These are phyloP conservation scores for Agonopterix subpropinquella DNA, from an alignment of 2,888 invertebrate species.

Conservation along the genomic window DNA sequence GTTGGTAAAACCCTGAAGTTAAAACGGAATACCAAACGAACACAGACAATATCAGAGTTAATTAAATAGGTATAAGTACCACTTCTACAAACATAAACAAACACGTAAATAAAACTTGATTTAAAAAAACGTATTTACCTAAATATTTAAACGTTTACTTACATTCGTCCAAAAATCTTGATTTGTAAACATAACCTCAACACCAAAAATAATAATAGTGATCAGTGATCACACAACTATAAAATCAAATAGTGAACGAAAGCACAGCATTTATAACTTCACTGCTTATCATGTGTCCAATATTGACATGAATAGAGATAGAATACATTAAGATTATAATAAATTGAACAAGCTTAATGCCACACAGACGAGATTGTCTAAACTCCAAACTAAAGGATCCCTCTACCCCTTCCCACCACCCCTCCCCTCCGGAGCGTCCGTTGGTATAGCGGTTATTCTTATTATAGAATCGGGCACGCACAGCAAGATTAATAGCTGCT, in stretches of 20 bases:
- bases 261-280: neutral
- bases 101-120: neutral
- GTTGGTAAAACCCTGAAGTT: too few relatives aligned
- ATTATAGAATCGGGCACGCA: slow-evolving; percentile 38
- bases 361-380: slow-evolving; percentile 1
- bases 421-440: slow-evolving; percentile 34
- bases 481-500: neutral
- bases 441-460: slow-evolving; percentile 49
- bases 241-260: slow-evolving; percentile 1
- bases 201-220: slow-evolving; percentile 2
- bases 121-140: neutral
- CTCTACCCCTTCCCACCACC: slow-evolving; percentile 18
- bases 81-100: too few relatives aligned
- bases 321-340: slow-evolving; percentile 3
- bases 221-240: neutral
- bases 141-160: slow-evolving; percentile 21
- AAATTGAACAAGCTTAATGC: slow-evolving; percentile 1
- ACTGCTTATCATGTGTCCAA: neutral
- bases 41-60: too few relatives aligned
- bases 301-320: neutral
- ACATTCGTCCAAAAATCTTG: slow-evolving; percentile 37
- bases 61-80: too few relatives aligned
- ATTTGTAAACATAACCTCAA: slow-evolving; percentile 65
- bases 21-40: too few relatives aligned
- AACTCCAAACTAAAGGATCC: slow-evolving; percentile 7